These are phyloP conservation scores for Junonia oenone DNA, from an alignment of 2,888 invertebrate species.

Conservation along the genomic window DNA sequence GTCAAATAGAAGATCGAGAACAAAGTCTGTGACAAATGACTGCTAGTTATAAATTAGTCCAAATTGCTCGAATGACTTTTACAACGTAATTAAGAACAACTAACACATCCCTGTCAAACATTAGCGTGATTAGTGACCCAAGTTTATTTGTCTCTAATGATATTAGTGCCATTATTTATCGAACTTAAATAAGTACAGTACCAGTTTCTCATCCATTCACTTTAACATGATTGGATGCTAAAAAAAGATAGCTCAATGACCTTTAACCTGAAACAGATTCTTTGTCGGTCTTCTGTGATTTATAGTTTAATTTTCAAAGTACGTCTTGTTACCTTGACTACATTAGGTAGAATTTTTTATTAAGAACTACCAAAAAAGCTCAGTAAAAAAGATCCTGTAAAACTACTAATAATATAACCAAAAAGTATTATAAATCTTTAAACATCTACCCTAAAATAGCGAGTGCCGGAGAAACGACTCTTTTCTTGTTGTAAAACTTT, in stretches of 20 bases:
- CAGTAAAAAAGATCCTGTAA: not conserved
- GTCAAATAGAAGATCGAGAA: conserved; percentile 17
- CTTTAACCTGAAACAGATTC: not conserved
- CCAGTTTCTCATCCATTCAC: not conserved
- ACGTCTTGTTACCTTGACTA: too few species aligned
- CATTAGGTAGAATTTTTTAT: too few species aligned
- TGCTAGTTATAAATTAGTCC: conserved; percentile 31
- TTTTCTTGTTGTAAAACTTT: conserved; percentile 6
- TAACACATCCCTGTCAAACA: conserved; percentile 26
- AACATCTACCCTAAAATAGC: conserved; percentile 8
- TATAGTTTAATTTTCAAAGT: too few species aligned
- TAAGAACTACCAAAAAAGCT: not conserved
- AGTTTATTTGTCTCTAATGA: conserved; percentile 23
- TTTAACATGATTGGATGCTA: not conserved
- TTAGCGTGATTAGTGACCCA: conserved; percentile 22
- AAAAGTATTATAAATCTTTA: conserved; percentile 10
- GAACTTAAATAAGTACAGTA: conserved; percentile 3
- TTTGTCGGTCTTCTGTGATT: not conserved
- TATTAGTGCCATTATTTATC: conserved; percentile 13
- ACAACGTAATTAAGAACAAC: conserved; percentile 28
- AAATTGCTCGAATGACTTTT: conserved; percentile 30
- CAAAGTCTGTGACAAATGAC: conserved; percentile 28
- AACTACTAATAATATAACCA: not conserved
- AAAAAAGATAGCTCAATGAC: not conserved
- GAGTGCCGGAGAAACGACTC: conserved; percentile 7